phyloP scores from a whole-genome alignment of 1,140 invertebrate species.

The Calliopsis andreniformis region DNA sequence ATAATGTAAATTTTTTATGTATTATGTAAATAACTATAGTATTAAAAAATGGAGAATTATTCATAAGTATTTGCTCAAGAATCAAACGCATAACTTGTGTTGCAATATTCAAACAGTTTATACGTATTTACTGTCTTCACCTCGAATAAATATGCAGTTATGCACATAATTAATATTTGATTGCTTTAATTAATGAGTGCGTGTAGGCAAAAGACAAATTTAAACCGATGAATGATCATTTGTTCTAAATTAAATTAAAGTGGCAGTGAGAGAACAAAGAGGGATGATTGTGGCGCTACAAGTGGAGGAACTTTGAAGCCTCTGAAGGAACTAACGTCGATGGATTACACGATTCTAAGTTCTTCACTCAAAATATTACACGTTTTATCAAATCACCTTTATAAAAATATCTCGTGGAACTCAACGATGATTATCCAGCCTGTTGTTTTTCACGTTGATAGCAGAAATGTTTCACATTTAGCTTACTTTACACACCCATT shows the following conservation, averaged over 20 bases:
- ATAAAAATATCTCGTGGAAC: too few relatives aligned
- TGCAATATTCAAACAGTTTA: background rate
- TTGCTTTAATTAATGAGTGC: background rate
- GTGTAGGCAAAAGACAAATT: constrained; percentile 2
- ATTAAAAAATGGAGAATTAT: too few relatives aligned
- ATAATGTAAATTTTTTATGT: too few relatives aligned
- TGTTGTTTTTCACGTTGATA: too few relatives aligned
- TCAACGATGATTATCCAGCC: too few relatives aligned
- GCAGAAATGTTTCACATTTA: too few relatives aligned
- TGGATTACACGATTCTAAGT: background rate
- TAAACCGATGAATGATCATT: background rate
- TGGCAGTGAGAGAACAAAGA: background rate
- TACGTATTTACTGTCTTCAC: background rate
- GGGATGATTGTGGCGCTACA: background rate
- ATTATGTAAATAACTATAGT: too few relatives aligned
- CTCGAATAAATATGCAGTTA: background rate
- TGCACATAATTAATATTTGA: background rate
- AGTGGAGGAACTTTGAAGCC: background rate
- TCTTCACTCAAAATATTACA: background rate
- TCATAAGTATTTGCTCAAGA: too few relatives aligned
- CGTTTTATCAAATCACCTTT: too few relatives aligned
- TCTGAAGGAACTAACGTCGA: background rate
- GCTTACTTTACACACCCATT: too few relatives aligned
- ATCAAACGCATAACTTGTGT: too few relatives aligned
- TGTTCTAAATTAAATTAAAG: constrained; percentile 10